These are phyloP conservation scores for Monodelphis domestica DNA, from an alignment of 2,797 vertebrate species.

Conservation along the genomic window DNA sequence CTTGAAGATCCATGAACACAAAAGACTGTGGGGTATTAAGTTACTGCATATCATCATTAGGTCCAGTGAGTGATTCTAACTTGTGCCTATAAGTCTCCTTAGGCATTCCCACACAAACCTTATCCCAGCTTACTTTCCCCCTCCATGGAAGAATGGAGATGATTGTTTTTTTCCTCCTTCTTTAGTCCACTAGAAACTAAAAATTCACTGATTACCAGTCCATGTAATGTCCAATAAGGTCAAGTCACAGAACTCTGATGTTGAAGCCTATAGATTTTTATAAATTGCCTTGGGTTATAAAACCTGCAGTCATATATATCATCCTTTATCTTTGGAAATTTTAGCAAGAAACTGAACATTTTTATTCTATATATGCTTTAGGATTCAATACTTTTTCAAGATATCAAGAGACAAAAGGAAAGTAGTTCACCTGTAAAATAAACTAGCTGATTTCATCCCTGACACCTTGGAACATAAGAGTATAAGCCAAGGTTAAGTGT, in stretches of 20 bases:
- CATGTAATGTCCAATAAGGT: conserved; percentile 16
- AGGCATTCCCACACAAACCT: background rate
- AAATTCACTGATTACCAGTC: conserved; percentile 65
- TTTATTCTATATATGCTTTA: background rate
- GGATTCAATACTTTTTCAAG: background rate
- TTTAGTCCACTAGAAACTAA: conserved; percentile 71
- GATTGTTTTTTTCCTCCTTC: conserved; percentile 63
- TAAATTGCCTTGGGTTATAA: conserved; percentile 18
- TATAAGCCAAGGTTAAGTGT: background rate
- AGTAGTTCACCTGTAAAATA: background rate
- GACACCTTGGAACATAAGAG: background rate
- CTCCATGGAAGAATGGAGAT: conserved; percentile 50
- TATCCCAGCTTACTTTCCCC: conserved; percentile 37
- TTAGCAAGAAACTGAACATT: background rate
- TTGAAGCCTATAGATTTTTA: conserved; percentile 27
- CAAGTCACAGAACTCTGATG: background rate
- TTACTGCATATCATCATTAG: conserved; percentile 69
- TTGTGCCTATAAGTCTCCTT: conserved; percentile 49
- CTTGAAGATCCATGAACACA: conserved; percentile 25
- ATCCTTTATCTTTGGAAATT: conserved; percentile 28
- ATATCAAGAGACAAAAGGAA: background rate
- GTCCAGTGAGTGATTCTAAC: conserved; percentile 61
- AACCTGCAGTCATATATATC: background rate
- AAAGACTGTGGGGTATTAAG: conserved; percentile 39
- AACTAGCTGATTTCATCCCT: background rate